Conservation (phyloP, 1,140 invertebrate species). For the Melipona quadrifasciata region DNA sequence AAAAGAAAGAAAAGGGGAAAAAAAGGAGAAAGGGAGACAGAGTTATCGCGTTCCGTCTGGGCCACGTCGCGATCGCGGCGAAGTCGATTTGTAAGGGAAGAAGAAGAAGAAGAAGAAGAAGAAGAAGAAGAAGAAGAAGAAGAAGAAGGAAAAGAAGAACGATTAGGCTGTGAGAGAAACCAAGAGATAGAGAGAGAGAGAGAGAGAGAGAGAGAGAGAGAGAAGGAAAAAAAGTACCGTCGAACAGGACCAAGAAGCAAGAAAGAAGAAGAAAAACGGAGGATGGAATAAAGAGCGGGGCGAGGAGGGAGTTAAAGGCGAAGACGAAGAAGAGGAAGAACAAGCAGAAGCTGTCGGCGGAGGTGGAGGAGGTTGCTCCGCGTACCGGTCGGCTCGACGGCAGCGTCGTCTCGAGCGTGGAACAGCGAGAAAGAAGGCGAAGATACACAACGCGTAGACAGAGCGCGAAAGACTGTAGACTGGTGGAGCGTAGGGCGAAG, state of each 20-base stretch:
- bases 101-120: neutral
- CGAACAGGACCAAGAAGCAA: neutral
- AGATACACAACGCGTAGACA: constrained; percentile 30
- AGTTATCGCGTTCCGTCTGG: constrained; percentile 61
- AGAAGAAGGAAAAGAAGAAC: neutral
- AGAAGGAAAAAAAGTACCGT: too few species aligned
- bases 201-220: neutral
- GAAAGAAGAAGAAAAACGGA: neutral
- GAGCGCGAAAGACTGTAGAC: neutral
- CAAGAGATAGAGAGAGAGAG: neutral
- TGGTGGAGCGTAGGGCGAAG: neutral
- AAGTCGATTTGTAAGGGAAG: constrained; percentile 55
- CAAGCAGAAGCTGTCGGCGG: constrained; percentile 39
- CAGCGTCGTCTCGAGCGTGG: constrained; percentile 7
- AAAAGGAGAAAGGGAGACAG: constrained; percentile 40
- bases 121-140: neutral
- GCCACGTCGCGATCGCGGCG: constrained; percentile 55
- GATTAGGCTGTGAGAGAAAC: too few species aligned
- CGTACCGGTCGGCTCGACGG: constrained; percentile 24
- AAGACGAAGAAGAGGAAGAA: constrained; percentile 38
- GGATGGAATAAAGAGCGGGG: constrained; percentile 12
- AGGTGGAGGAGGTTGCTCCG: constrained; percentile 38
- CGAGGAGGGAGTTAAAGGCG: constrained; percentile 11
- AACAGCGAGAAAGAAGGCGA: constrained; percentile 25
- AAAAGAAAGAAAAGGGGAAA: constrained; percentile 53